Percentiles rank a stretch among this genome's conserved stretches.
Evolutionary conservation across 1,140 invertebrate genomes (phyloP).

Genomic region (fruit fly (Drosophila melanogaster)): DNA sequence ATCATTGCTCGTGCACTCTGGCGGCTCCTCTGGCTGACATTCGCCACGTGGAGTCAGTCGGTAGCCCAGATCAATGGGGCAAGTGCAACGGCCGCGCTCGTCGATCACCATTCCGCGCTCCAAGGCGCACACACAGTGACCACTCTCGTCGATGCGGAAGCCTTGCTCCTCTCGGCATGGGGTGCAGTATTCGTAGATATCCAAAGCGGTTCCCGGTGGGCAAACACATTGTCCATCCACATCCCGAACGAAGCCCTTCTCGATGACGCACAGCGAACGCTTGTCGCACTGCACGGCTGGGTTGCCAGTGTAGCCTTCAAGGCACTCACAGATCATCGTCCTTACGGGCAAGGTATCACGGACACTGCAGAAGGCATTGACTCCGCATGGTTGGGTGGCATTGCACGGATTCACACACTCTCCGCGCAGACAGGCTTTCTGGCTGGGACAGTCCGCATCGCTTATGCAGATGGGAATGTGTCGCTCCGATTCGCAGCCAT

Average conservation of each 20-base stretch:
- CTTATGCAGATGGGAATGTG: slow-evolving; percentile 88
- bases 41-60: slow-evolving; percentile 87
- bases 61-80: slow-evolving; percentile 90
- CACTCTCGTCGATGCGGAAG: slow-evolving; percentile 90
- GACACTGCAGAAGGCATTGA: slow-evolving; percentile 92
- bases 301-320: slow-evolving; percentile 93
- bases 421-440: slow-evolving; percentile 92
- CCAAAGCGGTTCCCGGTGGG: slow-evolving; percentile 90
- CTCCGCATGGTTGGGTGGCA: slow-evolving; percentile 91
- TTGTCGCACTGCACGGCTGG: slow-evolving; percentile 91
- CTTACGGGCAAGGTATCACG: slow-evolving; percentile 92
- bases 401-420: slow-evolving; percentile 94
- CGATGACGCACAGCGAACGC: slow-evolving; percentile 88
- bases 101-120: slow-evolving; percentile 91
- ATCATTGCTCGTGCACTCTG: slow-evolving; percentile 89
- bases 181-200: slow-evolving; percentile 90
- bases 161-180: slow-evolving; percentile 90
- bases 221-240: slow-evolving; percentile 90
- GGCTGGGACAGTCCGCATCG: slow-evolving; percentile 93
- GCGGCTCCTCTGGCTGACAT: slow-evolving; percentile 86
- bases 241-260: slow-evolving; percentile 90
- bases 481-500: slow-evolving; percentile 88
- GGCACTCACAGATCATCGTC: slow-evolving; percentile 95
- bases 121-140: slow-evolving; percentile 92
- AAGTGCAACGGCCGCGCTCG: slow-evolving; percentile 91